Conservation (phyloP, 2,888 invertebrate genomes). For the Adelphocoris suturalis region DNA sequence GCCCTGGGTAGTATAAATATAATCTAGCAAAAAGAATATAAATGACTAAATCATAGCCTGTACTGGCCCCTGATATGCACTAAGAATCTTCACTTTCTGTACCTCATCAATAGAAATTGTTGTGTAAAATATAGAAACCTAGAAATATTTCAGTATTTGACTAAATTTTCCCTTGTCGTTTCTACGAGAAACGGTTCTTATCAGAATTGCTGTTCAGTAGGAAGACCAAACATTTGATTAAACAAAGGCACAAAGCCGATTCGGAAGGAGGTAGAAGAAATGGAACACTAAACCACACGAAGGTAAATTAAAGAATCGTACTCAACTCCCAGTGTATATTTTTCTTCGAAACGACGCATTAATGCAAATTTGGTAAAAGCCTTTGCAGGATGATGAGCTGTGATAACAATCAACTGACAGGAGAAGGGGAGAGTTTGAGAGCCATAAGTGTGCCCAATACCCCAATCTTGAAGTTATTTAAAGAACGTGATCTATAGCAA, state of each 20-base stretch:
- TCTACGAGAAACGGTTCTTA: too few species aligned
- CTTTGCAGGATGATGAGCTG: conserved; percentile 46
- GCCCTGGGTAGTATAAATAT: too few species aligned
- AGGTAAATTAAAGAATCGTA: conserved; percentile 52
- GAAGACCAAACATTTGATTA: background rate
- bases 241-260: too few species aligned
- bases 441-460: background rate
- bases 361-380: conserved; percentile 35
- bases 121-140: too few species aligned
- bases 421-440: background rate
- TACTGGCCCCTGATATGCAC: too few species aligned
- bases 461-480: background rate
- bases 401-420: conserved; percentile 58
- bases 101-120: too few species aligned
- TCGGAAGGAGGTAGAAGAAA: background rate
- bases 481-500: too few species aligned
- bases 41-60: too few species aligned
- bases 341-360: conserved; percentile 25
- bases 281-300: conserved; percentile 43
- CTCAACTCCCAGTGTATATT: conserved; percentile 31
- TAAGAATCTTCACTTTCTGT: too few species aligned
- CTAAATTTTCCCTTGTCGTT: too few species aligned
- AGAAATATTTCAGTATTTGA: too few species aligned
- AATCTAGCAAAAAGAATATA: too few species aligned
- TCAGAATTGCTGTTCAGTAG: background rate